Conservation (phyloP, 2,113 vertebrate genomes). For the Mormyrus iriodes region DNA sequence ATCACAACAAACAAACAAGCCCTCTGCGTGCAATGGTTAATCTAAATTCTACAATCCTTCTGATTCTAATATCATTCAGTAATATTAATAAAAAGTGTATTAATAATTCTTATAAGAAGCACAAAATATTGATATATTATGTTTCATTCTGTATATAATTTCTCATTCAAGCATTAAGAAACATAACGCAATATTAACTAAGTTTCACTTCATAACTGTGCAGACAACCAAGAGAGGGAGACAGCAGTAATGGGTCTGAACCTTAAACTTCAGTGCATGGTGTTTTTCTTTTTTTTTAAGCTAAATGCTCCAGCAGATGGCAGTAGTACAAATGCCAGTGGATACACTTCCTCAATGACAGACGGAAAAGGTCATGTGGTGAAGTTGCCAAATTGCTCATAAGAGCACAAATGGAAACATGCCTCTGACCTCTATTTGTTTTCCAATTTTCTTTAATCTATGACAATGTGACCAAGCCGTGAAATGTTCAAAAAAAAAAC, state of each 20-base stretch:
- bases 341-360: neutral
- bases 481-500: neutral
- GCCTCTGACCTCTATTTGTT: conserved; percentile 8
- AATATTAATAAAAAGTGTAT: neutral
- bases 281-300: neutral
- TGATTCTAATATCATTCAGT: neutral
- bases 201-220: neutral
- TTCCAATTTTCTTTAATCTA: neutral
- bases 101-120: neutral
- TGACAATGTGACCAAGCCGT: neutral
- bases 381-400: neutral
- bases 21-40: neutral
- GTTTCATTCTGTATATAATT: neutral
- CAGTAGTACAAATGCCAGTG: neutral
- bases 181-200: neutral
- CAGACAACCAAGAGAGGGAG: neutral
- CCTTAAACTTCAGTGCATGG: neutral
- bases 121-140: neutral
- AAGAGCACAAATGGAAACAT: neutral
- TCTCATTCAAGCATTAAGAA: neutral
- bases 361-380: neutral
- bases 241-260: neutral
- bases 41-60: neutral
- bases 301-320: conserved; percentile 16
- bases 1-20: neutral